These are phyloP conservation scores for Morelia viridis DNA, from an alignment of 2,797 vertebrate species.

Conservation along the genomic window DNA sequence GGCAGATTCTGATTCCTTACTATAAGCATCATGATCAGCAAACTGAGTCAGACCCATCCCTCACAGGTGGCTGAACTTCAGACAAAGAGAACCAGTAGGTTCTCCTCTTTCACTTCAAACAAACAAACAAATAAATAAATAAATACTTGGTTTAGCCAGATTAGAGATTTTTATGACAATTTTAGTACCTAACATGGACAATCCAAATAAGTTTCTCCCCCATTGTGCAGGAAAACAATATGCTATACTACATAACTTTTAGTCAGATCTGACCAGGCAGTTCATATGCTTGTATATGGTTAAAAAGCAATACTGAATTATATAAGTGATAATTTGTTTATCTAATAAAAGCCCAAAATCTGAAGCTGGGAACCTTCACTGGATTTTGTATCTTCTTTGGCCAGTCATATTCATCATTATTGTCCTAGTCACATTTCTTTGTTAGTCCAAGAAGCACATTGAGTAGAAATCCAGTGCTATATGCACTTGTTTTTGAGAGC, in stretches of 20 bases:
- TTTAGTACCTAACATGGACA: not conserved
- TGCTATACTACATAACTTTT: not conserved
- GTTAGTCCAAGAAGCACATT: not conserved
- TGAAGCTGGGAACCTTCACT: not conserved
- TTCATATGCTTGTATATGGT: not conserved
- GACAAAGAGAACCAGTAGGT: not conserved
- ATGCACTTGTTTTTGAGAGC: not conserved
- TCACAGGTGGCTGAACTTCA: not conserved
- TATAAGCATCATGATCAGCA: no score
- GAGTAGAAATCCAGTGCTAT: not conserved
- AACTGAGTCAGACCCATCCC: not conserved
- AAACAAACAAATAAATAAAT: no score
- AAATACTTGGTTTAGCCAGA: not conserved
- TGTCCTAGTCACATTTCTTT: not conserved
- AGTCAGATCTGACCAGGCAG: not conserved
- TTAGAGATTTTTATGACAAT: not conserved
- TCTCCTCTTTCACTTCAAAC: no score
- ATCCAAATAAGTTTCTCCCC: not conserved
- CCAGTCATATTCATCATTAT: not conserved
- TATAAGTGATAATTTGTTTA: not conserved
- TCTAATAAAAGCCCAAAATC: not conserved
- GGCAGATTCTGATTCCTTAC: not conserved
- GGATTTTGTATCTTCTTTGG: not conserved
- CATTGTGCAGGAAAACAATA: not conserved
- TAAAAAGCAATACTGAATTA: not conserved